Conservation (phyloP, 2,113 vertebrate species). For the Lepus americanus region DNA sequence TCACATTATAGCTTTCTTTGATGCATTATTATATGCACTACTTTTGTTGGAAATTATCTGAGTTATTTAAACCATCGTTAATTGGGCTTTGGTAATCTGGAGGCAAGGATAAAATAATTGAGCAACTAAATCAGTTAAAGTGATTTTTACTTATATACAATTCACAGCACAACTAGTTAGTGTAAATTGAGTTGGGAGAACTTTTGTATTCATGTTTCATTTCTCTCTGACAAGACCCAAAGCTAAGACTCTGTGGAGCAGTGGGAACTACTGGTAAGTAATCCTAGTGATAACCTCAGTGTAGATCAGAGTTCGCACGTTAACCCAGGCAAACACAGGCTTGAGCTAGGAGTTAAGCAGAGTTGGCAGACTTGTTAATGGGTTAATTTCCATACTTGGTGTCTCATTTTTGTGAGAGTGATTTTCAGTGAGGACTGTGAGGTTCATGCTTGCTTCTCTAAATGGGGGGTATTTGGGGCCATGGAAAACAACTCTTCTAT, state of each 20-base stretch:
- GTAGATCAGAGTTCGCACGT: neutral
- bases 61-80: neutral
- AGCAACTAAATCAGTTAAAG: neutral
- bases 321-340: neutral
- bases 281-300: neutral
- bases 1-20: neutral
- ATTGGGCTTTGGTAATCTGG: neutral
- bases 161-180: neutral
- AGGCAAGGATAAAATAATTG: slow-evolving; percentile 34
- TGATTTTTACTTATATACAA: slow-evolving; percentile 32
- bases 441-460: neutral
- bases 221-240: neutral
- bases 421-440: neutral
- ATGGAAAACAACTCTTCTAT: neutral
- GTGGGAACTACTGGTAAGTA: slow-evolving; percentile 7
- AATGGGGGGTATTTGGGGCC: neutral
- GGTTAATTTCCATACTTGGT: neutral
- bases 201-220: neutral
- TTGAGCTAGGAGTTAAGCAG: neutral
- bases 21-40: neutral
- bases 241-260: neutral
- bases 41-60: neutral
- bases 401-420: slow-evolving; percentile 25
- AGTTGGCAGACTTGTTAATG: neutral
- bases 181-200: neutral